A percentile compares a stretch with the other conserved stretches of the same genome.
phyloP scores from a whole-genome alignment of 2,113 vertebrate species.

The Heterochromis multidens region DNA sequence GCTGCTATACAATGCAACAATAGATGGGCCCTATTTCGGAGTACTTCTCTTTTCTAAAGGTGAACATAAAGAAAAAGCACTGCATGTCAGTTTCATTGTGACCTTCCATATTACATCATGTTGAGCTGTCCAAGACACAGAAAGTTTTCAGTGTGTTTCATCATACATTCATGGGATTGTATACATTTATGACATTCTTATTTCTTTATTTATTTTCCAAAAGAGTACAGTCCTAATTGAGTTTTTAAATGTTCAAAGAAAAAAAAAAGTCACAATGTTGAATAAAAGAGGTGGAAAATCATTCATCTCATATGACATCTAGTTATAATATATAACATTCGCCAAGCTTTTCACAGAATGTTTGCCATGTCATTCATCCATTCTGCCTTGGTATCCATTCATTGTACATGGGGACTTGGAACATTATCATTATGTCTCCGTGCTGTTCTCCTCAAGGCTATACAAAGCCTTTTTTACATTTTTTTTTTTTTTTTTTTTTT shows the following conservation, averaged over 20 bases:
- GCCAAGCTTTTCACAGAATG: slow-evolving; percentile 16
- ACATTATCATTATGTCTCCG: slow-evolving; percentile 58
- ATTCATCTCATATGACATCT: slow-evolving; percentile 30
- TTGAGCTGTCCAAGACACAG: background rate
- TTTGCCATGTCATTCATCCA: slow-evolving; percentile 38
- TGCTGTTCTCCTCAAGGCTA: slow-evolving; percentile 59
- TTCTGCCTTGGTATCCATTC: slow-evolving; percentile 22
- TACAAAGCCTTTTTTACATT: slow-evolving; percentile 25
- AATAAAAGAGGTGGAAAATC: background rate
- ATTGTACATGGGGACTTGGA: slow-evolving; percentile 38
- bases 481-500: slow-evolving; percentile 9
- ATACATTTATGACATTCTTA: background rate
- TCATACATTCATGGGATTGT: background rate
- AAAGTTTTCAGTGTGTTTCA: background rate
- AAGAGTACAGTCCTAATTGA: background rate
- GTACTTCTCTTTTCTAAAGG: background rate
- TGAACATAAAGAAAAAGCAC: background rate
- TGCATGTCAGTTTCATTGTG: background rate
- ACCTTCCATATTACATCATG: background rate
- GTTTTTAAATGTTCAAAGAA: background rate
- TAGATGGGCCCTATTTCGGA: background rate
- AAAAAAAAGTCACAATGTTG: background rate
- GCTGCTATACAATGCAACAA: background rate
- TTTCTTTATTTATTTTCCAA: background rate
- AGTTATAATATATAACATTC: slow-evolving; percentile 31